Conservation (phyloP, 2,797 vertebrate species). For the Oryzias sinensis region DNA sequence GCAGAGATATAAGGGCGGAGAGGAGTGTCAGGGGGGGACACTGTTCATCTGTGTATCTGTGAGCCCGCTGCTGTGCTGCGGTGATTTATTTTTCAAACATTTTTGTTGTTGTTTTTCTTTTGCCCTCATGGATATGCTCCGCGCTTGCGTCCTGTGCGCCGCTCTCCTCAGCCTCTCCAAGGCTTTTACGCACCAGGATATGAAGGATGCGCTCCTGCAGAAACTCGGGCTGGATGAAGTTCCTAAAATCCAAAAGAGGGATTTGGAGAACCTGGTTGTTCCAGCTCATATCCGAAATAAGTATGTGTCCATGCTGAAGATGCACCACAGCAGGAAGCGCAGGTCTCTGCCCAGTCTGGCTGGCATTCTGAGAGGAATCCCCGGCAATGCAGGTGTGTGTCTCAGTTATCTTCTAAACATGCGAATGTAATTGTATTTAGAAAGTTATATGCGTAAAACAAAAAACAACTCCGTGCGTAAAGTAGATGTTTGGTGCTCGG, state of each 20-base stretch:
- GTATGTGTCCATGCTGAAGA: constrained; percentile 85
- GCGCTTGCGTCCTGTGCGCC: constrained; percentile 61
- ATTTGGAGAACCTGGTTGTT: constrained; percentile 83
- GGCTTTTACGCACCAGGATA: constrained; percentile 78
- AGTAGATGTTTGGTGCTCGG: neutral
- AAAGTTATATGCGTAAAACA: neutral
- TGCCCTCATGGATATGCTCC: constrained; percentile 68
- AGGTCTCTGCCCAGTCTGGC: constrained; percentile 85
- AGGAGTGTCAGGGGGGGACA: constrained; percentile 49
- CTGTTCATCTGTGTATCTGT: constrained; percentile 38
- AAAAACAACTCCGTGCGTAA: constrained; percentile 32
- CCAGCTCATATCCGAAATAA: constrained; percentile 84
- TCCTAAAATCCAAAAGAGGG: constrained; percentile 81
- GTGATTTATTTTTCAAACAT: constrained; percentile 5
- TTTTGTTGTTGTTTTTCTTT: neutral
- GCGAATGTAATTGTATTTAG: neutral
- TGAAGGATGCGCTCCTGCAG: constrained; percentile 82
- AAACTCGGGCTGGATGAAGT: constrained; percentile 80
- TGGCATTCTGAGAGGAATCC: constrained; percentile 86
- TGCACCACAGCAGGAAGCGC: constrained; percentile 73
- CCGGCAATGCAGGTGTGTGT: constrained; percentile 83
- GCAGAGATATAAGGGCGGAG: constrained; percentile 70
- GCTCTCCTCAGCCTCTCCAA: constrained; percentile 41
- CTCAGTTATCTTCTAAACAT: neutral
- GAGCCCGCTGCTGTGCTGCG: constrained; percentile 33